A percentile compares a stretch with the other conserved stretches of the same genome.
Evolutionary conservation across 1,140 invertebrate species (phyloP).

Genomic region (Scaptomyza hsui): DNA sequence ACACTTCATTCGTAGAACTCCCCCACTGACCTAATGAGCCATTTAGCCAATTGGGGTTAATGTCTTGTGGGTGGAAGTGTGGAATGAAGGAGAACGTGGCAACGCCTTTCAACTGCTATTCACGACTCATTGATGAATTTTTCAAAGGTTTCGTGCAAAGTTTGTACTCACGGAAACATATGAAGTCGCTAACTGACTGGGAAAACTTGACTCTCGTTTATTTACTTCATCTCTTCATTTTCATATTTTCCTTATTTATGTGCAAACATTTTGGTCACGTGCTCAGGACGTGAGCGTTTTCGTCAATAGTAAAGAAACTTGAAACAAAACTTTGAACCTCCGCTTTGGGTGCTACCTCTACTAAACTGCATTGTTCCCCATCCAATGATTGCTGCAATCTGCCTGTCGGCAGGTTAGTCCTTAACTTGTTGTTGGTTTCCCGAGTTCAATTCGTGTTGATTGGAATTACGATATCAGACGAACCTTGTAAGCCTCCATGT

Average conservation of each 20-base stretch:
- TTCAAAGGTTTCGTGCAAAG: conserved; percentile 65
- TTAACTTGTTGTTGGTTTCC: conserved; percentile 17
- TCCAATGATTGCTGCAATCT: conserved; percentile 49
- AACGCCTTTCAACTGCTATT: conserved; percentile 34
- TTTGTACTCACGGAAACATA: conserved; percentile 53
- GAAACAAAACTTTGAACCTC: conserved; percentile 10
- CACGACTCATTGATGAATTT: conserved; percentile 67
- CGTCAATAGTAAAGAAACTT: conserved; percentile 48
- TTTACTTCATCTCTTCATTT: conserved; percentile 64
- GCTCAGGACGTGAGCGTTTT: conserved; percentile 65
- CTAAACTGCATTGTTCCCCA: conserved; percentile 49
- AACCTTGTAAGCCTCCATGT: conserved; percentile 33
- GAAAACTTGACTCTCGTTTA: conserved; percentile 43
- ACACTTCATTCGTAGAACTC: conserved; percentile 22
- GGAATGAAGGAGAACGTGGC: background rate
- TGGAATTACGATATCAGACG: conserved; percentile 37
- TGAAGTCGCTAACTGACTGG: conserved; percentile 60
- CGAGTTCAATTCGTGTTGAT: conserved; percentile 6
- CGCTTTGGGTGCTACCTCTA: conserved; percentile 1
- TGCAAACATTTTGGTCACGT: conserved; percentile 75
- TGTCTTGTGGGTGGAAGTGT: conserved; percentile 43
- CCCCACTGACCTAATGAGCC: conserved; percentile 77
- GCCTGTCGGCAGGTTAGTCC: conserved; percentile 11
- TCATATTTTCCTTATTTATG: conserved; percentile 76
- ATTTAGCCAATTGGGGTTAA: conserved; percentile 76